Evolutionary conservation across 92 coral and sea anemone genomes (phyloP).

Genomic region (Epizoanthus illoricatus): DNA sequence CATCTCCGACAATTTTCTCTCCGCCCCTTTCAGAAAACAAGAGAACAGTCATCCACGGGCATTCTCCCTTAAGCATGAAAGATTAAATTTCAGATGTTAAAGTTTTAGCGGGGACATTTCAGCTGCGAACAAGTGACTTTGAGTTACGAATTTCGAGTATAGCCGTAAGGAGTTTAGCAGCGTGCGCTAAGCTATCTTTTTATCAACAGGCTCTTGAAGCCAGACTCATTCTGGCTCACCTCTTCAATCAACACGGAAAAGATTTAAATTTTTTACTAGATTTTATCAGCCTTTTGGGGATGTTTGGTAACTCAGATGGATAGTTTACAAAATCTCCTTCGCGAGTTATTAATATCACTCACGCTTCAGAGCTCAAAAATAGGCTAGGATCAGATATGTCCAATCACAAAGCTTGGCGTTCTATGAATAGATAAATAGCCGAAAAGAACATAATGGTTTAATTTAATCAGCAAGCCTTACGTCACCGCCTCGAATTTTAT

Average conservation of each 20-base stretch:
- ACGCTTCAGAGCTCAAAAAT: constrained; percentile 30
- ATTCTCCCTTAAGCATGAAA: constrained; percentile 23
- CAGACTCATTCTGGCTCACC: constrained; percentile 31
- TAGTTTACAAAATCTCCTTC: constrained; percentile 37
- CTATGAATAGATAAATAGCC: constrained; percentile 50
- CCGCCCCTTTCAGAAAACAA: constrained; percentile 38
- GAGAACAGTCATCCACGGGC: constrained; percentile 15
- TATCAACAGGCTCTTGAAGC: constrained; percentile 34
- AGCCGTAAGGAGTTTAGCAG: constrained; percentile 9
- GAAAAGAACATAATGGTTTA: constrained; percentile 41
- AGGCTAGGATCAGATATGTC: constrained; percentile 10
- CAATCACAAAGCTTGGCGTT: constrained; percentile 30
- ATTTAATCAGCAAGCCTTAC: constrained; percentile 38
- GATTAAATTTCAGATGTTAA: constrained; percentile 25
- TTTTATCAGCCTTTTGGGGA: constrained; percentile 32
- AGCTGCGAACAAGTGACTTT: constrained; percentile 9
- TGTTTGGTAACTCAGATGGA: constrained; percentile 38
- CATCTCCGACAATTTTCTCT: constrained; percentile 21
- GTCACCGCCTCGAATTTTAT: constrained; percentile 31
- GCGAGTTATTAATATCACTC: constrained; percentile 39
- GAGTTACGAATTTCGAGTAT: not conserved
- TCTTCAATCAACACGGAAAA: constrained; percentile 24
- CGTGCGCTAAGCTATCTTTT: constrained; percentile 35
- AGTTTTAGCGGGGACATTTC: constrained; percentile 8
- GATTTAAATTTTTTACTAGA: constrained; percentile 36